Evolutionary conservation across 2,113 vertebrate species (phyloP).

Genomic region (Corythoichthys haematopterus): DNA sequence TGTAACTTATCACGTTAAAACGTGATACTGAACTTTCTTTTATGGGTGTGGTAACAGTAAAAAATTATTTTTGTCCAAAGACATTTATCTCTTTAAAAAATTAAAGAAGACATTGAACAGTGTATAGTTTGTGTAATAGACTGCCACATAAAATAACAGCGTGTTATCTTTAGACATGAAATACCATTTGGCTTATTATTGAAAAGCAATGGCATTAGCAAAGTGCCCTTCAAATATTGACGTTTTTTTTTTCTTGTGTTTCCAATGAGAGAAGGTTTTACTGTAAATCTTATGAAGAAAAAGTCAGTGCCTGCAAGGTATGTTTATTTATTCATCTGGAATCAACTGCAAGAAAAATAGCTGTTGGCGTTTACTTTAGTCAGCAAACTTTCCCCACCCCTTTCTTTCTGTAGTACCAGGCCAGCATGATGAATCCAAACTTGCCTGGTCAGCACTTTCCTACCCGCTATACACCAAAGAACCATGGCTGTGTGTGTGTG

Average conservation of each 20-base stretch:
- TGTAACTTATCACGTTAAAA: no score
- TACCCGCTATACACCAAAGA: background rate
- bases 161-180: background rate
- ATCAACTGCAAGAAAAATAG: background rate
- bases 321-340: constrained; percentile 8
- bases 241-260: background rate
- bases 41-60: no score
- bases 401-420: background rate
- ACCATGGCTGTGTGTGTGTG: background rate
- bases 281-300: background rate
- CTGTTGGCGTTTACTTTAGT: background rate
- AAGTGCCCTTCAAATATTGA: background rate
- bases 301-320: background rate
- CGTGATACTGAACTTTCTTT: no score
- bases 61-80: no score
- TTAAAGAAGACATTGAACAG: background rate
- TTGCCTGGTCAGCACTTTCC: background rate
- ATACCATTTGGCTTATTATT: background rate
- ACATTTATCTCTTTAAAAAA: background rate
- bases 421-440: constrained; percentile 2
- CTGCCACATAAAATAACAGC: background rate
- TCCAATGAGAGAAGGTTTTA: background rate
- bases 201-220: background rate
- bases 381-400: background rate
- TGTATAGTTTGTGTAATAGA: background rate